Evolutionary conservation across 2,113 vertebrate genomes (phyloP).

Genomic region (Lamprotornis superbus): DNA sequence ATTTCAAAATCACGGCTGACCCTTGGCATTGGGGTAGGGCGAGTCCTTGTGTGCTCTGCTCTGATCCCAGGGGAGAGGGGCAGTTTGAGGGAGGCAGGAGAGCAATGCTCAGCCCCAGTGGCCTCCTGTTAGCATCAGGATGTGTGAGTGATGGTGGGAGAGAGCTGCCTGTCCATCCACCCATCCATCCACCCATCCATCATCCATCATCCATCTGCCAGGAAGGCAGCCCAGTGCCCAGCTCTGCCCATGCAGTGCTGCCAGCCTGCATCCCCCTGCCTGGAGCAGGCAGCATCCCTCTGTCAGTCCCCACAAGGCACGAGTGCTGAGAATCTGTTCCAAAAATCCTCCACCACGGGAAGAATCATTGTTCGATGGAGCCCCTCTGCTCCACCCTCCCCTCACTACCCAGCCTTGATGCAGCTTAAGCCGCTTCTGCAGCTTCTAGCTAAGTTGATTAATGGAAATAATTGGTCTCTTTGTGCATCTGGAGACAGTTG

Average conservation of each 20-base stretch:
- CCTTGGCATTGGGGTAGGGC: fast-evolving
- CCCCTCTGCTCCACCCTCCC: not conserved
- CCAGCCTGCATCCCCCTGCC: not conserved
- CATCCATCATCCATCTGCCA: fast-evolving
- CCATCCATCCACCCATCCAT: not conserved
- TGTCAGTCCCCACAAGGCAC: fast-evolving
- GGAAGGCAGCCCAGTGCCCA: not conserved
- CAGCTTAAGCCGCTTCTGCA: conserved; percentile 9
- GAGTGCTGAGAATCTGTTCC: not conserved
- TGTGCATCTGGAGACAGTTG: conserved; percentile 51
- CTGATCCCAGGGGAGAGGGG: not conserved
- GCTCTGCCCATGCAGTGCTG: not conserved
- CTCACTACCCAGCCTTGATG: not conserved
- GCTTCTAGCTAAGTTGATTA: conserved; percentile 48
- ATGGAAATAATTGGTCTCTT: conserved; percentile 64
- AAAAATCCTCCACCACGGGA: not conserved
- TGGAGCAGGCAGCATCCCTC: not conserved
- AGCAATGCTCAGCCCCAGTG: not conserved
- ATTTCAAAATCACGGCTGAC: fast-evolving
- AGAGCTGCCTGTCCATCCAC: fast-evolving
- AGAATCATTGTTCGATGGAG: not conserved
- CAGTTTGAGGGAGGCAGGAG: not conserved
- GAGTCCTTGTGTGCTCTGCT: not conserved
- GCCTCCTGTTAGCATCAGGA: not conserved
- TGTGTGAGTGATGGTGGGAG: fast-evolving